Evolutionary conservation across 2,888 invertebrate genomes (phyloP), one percentile per base, ranked within the genome.

Genomic region (Cephus spinipes): DNA sequence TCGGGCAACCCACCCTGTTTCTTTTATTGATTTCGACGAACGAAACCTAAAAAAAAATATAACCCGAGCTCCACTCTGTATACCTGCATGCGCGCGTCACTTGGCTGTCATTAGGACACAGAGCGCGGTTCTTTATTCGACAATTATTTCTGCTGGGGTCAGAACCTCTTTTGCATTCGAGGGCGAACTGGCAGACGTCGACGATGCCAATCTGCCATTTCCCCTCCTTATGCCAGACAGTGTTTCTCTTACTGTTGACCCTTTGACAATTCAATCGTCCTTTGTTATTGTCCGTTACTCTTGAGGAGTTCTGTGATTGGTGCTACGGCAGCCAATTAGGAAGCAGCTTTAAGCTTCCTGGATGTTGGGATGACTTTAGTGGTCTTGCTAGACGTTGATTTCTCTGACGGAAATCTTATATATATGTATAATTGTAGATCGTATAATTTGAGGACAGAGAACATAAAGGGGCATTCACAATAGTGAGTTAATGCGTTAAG

Each of bases 11-110:
- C 55, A 78, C 77, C 79, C 80, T 83, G 81, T 85, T 85, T 87
- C 81, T 85, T 84, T 82, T 84, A 87, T 86, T 84, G 85, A 86
- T 85, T 85, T 81, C 76, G 71, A 81, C 71, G 79, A 68, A 68
- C 68, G 71, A 74, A 55, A 55, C 15, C 15, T 12, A 12, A 32
- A 69, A 32, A 71, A 31, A 71, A 12, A 71, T 71, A 71, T 71
- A 12, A 71, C 71, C 32, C 71, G 23, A 71, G 71, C 32, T 31
- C 55, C 9, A 9, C 23, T 23, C 15, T 23, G 55, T 55, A 9
- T 23, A 55, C 55, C 23, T 55, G 55, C 55, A 23, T 55, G 55
- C 55, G 23, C 23, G 55, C 55, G 55, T 55, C 55, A 55, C 23
- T 55, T 55, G 15, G 55, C 23, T 55, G 55, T 55, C 55, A 55